Evolutionary conservation across 2,888 invertebrate genomes (phyloP).

Genomic region (Agrochola lychnidis): DNA sequence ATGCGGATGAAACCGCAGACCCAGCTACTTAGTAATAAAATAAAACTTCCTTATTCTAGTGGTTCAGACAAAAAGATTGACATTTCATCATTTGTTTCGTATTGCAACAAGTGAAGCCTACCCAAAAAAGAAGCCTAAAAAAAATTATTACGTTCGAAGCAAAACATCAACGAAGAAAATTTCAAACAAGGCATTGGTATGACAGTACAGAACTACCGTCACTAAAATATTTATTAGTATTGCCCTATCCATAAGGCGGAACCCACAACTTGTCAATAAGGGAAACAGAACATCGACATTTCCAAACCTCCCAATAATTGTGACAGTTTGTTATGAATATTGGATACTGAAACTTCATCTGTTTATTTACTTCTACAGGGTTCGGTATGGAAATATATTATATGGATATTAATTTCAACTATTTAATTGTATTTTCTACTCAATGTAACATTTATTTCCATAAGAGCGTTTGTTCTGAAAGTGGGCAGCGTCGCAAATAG

Average conservation of each 20-base stretch:
- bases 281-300: constrained; percentile 67
- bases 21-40: neutral
- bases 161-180: constrained; percentile 2
- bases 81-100: neutral
- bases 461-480: too few relatives aligned
- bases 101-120: neutral
- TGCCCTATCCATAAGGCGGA: constrained; percentile 54
- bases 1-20: too few relatives aligned
- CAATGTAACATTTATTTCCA: neutral
- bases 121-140: neutral
- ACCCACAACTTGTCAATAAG: constrained; percentile 74
- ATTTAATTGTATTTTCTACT: neutral
- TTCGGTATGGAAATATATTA: neutral
- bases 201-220: constrained; percentile 35
- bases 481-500: too few relatives aligned
- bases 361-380: constrained; percentile 47
- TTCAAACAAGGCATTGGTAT: constrained; percentile 20
- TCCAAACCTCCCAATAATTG: constrained; percentile 69
- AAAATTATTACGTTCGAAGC: neutral
- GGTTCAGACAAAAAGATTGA: neutral
- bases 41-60: neutral
- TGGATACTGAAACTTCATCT: constrained; percentile 63
- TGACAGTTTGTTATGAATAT: constrained; percentile 73
- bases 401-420: neutral
- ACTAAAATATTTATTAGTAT: constrained; percentile 73